Base-by-base conservation (phyloP, 2,888 invertebrate species). In the Andricus quercusramuli region DNA sequence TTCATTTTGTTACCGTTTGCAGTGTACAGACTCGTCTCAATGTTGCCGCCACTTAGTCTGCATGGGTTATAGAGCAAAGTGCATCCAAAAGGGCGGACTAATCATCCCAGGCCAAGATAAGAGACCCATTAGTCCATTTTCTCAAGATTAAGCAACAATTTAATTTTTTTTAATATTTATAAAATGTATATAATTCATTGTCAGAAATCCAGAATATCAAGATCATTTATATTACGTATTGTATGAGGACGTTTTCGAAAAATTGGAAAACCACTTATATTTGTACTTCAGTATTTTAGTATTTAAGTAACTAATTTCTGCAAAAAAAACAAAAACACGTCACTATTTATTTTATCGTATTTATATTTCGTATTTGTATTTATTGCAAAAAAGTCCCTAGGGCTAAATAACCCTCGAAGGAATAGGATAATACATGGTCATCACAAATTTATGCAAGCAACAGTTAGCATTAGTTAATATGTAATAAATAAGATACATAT, bases 41-140 rank as follows among this genome's bases (percentile, higher is more conserved):
- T 89, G 89, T 37, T 89, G 89, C 56, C 81, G 79, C 8, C 0
- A 82, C 51, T 78, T 86, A 1, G 0, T 56, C 6, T 89, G 89
- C n/a, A 11, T 17, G 1, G 0, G 29, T 1, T 86, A 88, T 51
- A 0, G 1, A 9, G 83, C 79, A 3, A 85, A 78, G 77, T 89
- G 88, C 64, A 77, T 86, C 1, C 77, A 70, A 13, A 67, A 68
- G n/a, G 0, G 0, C 32, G 85, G 83, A 64, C 0, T 82, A 5
- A 76, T 79, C 32, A 2, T 83, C 11, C 84, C 86, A 8, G 85
- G 84, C 37, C 5, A 64, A 65, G 85, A 87, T 44, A 83, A 6
- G 4, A 82, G 86, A 67, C 85, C 87, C 13, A 44, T 84, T 13
- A 86, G 85, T 56, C 47, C 56, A 74, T 32, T 56, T 59, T 78